phyloP scores from a whole-genome alignment of 2,888 invertebrate species.

The Nineta flava region DNA sequence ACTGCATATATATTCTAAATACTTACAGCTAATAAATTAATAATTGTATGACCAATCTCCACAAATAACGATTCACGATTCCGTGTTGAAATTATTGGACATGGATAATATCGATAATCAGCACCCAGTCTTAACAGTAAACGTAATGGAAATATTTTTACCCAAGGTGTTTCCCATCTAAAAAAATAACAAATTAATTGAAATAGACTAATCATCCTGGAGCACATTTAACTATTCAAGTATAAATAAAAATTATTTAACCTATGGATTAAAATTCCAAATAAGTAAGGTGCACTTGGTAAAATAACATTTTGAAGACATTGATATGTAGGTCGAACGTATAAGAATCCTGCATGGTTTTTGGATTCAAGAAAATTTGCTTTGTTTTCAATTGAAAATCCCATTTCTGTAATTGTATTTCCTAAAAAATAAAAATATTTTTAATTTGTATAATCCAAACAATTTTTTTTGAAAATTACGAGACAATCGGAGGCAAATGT shows the following conservation, averaged over 20 bases:
- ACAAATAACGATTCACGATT: conserved; percentile 64
- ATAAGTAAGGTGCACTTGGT: conserved; percentile 57
- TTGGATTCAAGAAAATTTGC: conserved; percentile 47
- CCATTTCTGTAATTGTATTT: conserved; percentile 51
- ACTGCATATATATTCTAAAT: conserved; percentile 2
- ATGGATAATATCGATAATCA: conserved; percentile 74
- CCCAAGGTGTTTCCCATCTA: conserved; percentile 67
- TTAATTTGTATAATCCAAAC: no score
- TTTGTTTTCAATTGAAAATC: conserved; percentile 45
- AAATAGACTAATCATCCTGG: neutral
- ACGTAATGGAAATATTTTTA: conserved; percentile 59
- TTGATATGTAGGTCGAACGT: conserved; percentile 62
- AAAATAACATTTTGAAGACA: conserved; percentile 59
- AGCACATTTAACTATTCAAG: neutral
- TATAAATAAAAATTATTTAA: conserved; percentile 14
- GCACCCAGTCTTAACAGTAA: conserved; percentile 65
- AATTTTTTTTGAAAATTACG: no score
- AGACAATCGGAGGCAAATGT: no score
- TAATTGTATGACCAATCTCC: conserved; percentile 77
- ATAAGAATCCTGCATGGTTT: conserved; percentile 70
- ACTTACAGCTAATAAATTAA: conserved; percentile 60
- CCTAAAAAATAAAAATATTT: conserved; percentile 29
- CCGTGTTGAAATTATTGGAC: conserved; percentile 62
- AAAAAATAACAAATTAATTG: conserved; percentile 10
- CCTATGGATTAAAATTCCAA: conserved; percentile 64